Evolutionary conservation across 2,113 vertebrate genomes (phyloP).

Genomic region (human (Homo sapiens)): GRCh38 chr1:205712501-205713000

Average conservation of each 20-base stretch:
- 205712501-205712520: not conserved
- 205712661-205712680: not conserved
- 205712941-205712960: not conserved
- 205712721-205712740: not conserved
- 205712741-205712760: not conserved
- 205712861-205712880: not conserved
- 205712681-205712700: not conserved
- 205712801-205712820: not conserved
- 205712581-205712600: not conserved
- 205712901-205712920: not conserved
- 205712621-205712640: not conserved
- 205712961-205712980: not conserved
- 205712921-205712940: not conserved
- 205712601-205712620: not conserved
- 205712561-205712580: not conserved
- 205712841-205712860: not conserved
- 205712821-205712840: not conserved
- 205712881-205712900: not conserved
- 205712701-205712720: not conserved
- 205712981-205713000: not conserved
- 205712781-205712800: not conserved
- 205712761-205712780: not conserved
- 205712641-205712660: not conserved
- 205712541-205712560: not conserved
- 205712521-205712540: not conserved